These are phyloP conservation scores for Nycteola revayana DNA, from an alignment of 2,888 invertebrate species.

Conservation along the genomic window DNA sequence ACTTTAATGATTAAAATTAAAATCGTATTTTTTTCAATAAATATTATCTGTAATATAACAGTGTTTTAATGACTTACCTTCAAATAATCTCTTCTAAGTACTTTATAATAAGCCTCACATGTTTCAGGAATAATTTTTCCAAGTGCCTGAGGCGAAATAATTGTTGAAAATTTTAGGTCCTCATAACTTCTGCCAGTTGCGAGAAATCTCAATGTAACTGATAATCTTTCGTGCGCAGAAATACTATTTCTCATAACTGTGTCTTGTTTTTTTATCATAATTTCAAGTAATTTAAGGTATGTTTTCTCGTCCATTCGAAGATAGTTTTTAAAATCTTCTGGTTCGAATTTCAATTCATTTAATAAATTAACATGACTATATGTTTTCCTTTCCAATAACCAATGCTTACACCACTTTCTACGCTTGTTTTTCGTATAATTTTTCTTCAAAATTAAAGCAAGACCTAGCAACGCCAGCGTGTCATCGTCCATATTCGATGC, in stretches of 20 bases:
- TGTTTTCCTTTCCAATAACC: no score
- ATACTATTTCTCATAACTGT: conserved; percentile 14
- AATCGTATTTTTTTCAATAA: no score
- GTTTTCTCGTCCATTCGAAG: conserved; percentile 18
- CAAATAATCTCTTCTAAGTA: conserved; percentile 2
- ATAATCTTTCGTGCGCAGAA: conserved; percentile 9
- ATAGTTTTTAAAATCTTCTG: conserved; percentile 13
- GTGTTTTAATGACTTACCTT: conserved; percentile 6
- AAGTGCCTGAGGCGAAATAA: conserved; percentile 14
- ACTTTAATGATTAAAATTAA: no score
- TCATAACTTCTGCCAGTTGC: conserved; percentile 22
- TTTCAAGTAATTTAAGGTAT: conserved; percentile 16
- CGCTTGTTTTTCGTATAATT: conserved; percentile 17
- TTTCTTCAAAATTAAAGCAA: no score
- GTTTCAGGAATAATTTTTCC: conserved; percentile 15
- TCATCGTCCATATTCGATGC: conserved; percentile 23
- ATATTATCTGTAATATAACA: no score
- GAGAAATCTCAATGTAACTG: conserved; percentile 21
- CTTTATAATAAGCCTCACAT: conserved; percentile 16
- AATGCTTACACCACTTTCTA: no score
- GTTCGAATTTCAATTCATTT: conserved; percentile 12
- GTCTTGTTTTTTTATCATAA: conserved; percentile 20
- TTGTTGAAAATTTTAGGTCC: conserved; percentile 23
- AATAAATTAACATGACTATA: conserved; percentile 12
- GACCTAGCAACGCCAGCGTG: no score